Percentiles rank a stretch among this genome's conserved stretches.
These are phyloP conservation scores for Pipra filicauda DNA, from an alignment of 2,113 vertebrate genomes.

Conservation along the genomic window DNA sequence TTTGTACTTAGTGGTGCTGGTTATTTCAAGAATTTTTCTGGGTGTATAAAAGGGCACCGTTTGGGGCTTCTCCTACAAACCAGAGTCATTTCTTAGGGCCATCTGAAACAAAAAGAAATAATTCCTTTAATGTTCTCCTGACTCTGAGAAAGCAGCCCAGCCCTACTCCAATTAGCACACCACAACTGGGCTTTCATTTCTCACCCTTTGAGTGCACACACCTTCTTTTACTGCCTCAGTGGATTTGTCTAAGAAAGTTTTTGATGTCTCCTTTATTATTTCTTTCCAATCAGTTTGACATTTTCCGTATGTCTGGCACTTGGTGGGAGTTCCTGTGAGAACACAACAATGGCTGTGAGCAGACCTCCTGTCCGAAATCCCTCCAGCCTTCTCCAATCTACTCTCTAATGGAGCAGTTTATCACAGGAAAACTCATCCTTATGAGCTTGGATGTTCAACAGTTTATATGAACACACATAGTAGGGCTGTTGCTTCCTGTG, in stretches of 20 bases:
- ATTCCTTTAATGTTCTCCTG: neutral
- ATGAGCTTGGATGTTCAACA: neutral
- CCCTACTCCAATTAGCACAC: neutral
- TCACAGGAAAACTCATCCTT: neutral
- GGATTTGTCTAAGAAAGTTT: neutral
- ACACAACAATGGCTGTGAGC: neutral
- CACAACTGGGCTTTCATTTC: neutral
- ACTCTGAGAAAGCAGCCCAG: neutral
- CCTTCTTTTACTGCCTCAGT: neutral
- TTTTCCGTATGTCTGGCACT: neutral
- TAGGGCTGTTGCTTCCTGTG: neutral
- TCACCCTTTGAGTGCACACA: neutral
- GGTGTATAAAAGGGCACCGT: accelerated
- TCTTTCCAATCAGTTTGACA: neutral
- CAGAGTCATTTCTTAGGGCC: neutral
- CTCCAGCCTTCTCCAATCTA: neutral
- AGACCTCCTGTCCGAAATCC: neutral
- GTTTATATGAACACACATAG: accelerated
- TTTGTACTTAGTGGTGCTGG: neutral
- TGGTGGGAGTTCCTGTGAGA: neutral
- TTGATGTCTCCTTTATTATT: neutral
- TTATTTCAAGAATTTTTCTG: neutral
- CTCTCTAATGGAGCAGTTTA: neutral
- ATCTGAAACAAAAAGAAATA: neutral
- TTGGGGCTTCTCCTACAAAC: neutral